Conservation (phyloP, 2,113 vertebrate species). For the Bufo gargarizans region DNA sequence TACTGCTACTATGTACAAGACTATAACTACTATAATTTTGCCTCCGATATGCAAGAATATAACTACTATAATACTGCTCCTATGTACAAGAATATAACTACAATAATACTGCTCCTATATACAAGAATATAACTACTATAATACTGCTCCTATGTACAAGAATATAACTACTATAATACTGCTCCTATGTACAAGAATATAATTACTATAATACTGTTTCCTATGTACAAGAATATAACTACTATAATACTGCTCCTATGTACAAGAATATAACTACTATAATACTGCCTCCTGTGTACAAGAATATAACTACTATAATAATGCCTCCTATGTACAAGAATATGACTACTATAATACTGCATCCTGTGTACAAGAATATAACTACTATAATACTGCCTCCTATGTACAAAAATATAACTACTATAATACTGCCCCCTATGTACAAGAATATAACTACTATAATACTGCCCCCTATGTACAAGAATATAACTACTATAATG, state of each 20-base stretch:
- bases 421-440: background rate
- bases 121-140: slow-evolving; percentile 2
- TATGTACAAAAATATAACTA: background rate
- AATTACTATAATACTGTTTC: no score
- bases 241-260: background rate
- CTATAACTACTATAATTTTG: slow-evolving; percentile 1
- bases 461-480: background rate
- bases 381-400: background rate
- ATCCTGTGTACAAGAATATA: background rate
- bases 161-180: background rate
- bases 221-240: background rate
- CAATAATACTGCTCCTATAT: background rate
- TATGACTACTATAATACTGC: slow-evolving; percentile 5
- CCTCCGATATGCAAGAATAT: background rate
- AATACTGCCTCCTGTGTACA: background rate
- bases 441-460: slow-evolving; percentile 1
- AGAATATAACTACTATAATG: background rate
- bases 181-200: background rate
- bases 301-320: slow-evolving; percentile 2
- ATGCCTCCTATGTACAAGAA: background rate
- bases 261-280: slow-evolving; percentile 4
- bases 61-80: slow-evolving; percentile 10
- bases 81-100: background rate
- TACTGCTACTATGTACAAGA: background rate
- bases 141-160: background rate